Conservation (phyloP, 1,140 invertebrate genomes). For the Delia radicum region DNA sequence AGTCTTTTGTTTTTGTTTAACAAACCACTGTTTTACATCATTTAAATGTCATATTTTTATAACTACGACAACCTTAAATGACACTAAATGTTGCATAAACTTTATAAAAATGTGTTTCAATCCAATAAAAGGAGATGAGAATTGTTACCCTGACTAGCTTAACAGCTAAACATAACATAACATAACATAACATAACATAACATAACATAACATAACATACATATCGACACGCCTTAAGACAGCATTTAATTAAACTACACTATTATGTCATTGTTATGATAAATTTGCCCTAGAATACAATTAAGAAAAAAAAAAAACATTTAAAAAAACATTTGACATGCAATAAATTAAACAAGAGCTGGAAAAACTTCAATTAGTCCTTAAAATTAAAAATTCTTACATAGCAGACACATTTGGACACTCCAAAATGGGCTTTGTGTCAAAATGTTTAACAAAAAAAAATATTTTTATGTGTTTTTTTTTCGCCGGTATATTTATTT, state of each 20-base stretch:
- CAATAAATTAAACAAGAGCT: constrained; percentile 16
- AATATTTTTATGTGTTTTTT: background rate
- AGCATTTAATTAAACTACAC: constrained; percentile 20
- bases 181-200: background rate
- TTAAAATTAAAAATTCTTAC: background rate
- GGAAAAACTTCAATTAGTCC: background rate
- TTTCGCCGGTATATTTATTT: background rate
- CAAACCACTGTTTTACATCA: background rate
- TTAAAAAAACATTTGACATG: background rate
- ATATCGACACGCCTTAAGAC: constrained; percentile 16
- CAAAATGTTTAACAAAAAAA: background rate
- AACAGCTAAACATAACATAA: background rate
- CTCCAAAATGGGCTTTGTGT: constrained; percentile 7
- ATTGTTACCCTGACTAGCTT: background rate
- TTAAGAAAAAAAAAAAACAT: background rate
- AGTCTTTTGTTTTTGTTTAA: background rate
- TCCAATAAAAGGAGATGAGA: background rate
- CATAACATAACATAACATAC: background rate
- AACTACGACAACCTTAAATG: background rate
- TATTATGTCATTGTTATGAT: constrained; percentile 22
- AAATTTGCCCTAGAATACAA: constrained; percentile 1
- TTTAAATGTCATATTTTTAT: background rate
- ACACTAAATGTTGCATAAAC: no score
- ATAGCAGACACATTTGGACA: background rate
- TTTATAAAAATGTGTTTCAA: no score